Evolutionary conservation across 2,888 invertebrate species (phyloP), one percentile per base, ranked within the genome.

Genomic region (Eupeodes luniger): DNA sequence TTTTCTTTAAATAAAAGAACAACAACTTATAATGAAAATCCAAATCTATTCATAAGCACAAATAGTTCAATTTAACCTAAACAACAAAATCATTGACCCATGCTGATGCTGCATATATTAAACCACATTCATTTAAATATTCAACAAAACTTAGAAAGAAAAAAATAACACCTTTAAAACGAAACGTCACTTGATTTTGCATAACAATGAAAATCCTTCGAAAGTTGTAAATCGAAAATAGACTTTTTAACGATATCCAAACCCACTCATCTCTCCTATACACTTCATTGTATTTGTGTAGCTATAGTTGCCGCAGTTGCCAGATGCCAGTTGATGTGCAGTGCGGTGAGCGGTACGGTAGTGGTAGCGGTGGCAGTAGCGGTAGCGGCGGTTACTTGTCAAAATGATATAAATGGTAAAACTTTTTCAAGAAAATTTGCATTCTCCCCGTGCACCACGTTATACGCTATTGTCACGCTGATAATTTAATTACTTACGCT

Each of bases 401-500:
- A 64, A 57, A 55, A 64, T 72, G 72, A 74, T 53, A 61, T 72
- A 66, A 81, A 55, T 64, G 16, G 59, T 40, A 55, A 67, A 72
- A 67, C 11, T 61, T 34, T 70, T 61, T 49, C 53, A 70, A 70
- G 47, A 53, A 59, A 75, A 80, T 79, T 80, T 69, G 19, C 79
- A 84, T 64, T 74, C 44, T 51, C n/a, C 64, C 66, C 47, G 47
- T 53, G 84, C 34, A 47, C 4, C 40, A 40, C 40, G 40, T 9
- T 5, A 1, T 40, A 5, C 59, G 84, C 77, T 67, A 81, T 82
- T 69, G 90, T 81, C 57, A 69, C 51, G 77, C 79, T 91, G 92
- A 92, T 93, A 93, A 93, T 93, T 93, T 92, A 93, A 93, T 93
- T 93, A 93, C 92, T 93, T 92, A 92, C 92, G 92, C 92, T 92